Base-by-base conservation (phyloP, 53 echinoderm and acorn worm species). In the Arbacia lixula region DNA sequence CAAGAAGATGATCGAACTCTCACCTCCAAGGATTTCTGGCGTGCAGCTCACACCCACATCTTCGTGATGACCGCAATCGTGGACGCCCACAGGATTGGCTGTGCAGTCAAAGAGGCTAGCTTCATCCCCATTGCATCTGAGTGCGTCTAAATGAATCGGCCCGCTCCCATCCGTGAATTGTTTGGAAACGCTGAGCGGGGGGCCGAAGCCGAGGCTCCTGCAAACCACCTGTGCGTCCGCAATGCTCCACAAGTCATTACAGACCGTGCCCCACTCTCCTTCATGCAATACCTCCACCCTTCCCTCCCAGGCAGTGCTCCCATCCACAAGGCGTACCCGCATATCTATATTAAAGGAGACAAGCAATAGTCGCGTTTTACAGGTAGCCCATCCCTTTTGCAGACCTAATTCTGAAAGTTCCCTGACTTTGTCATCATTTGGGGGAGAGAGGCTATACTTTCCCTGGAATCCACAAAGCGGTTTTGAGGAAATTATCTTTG, bases 1-100 rank as follows among this genome's bases (percentile, higher is more conserved):
- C n/a, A n/a, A n/a, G n/a, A n/a, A n/a, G n/a, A n/a, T n/a, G n/a
- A n/a, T n/a, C n/a, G n/a, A n/a, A n/a, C n/a, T n/a, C n/a, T n/a
- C n/a, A n/a, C n/a, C n/a, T n/a, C n/a, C n/a, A n/a, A n/a, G n/a
- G n/a, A n/a, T n/a, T n/a, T 20, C 58, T 57, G 39, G 24, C 3
- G 1, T 21, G 52, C 83, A 83, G 6, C 22, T 64, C 1, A 83
- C 83, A 40, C 83, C 83, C 2, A 27, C 65, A 66, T 65, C 83
- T 29, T 83, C 66, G n/a, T 3, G 4, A 52, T 83, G 83, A n/a
- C 12, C 27, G 43, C 83, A 83, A 19, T 65, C 27, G 36, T 83
- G 83, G 5, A 5, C 0, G 22, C 26, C 11, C 42, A 21, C n/a
- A 2, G 31, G 1, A 4, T 31, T 32, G 1, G 63, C 41, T 22